Evolutionary conservation across 2,113 vertebrate species (phyloP), one percentile per base, ranked within the genome.

Genomic region (Melanocharis versteri): DNA sequence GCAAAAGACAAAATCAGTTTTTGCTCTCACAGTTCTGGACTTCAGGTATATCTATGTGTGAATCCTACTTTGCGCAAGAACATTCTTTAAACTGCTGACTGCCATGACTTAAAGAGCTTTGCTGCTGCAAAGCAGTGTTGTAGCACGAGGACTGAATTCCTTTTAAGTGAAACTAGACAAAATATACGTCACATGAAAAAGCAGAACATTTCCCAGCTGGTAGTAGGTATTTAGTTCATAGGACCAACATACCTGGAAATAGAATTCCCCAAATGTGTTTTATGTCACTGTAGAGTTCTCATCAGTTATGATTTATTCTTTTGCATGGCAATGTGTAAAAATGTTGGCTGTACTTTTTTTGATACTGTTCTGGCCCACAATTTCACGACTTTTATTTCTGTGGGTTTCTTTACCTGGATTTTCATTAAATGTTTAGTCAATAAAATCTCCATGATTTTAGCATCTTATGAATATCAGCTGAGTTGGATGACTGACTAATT

Each of bases 141-240:
- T 21, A 37, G 6, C 3, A 11, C 51, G 19, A 72, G 31, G 42
- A 33, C 0, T 64, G 18, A 60, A 62, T 58, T 88, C 12, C 6
- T 56, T 56, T 73, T 40, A 33, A 33, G 23, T 15, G 13, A 61
- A 85, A 5, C 8, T 56, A 69, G 27, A 27, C 39, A 70, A 69
- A 81, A 51, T n/a, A 23, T 39, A 14, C 0, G 0, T 65, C 80
- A 17, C 19, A 73, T 33, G 6, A 31, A 58, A 83, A 80, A 61
- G 4, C 0, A 3, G 57, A 68, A 60, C 45, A 37, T 37, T 18
- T 16, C 11, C 15, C 23, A 58, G 0, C 1, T 35, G 7, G 10
- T 28, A 53, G 26, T 30, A 40, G 15, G 7, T 56, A 21, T 64
- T 80, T 77, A 64, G 23, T 62, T 70, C 37, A 50, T 19, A 58